Evolutionary conservation across 2,113 vertebrate species (phyloP).

Genomic region (Cryptotis parvus): DNA sequence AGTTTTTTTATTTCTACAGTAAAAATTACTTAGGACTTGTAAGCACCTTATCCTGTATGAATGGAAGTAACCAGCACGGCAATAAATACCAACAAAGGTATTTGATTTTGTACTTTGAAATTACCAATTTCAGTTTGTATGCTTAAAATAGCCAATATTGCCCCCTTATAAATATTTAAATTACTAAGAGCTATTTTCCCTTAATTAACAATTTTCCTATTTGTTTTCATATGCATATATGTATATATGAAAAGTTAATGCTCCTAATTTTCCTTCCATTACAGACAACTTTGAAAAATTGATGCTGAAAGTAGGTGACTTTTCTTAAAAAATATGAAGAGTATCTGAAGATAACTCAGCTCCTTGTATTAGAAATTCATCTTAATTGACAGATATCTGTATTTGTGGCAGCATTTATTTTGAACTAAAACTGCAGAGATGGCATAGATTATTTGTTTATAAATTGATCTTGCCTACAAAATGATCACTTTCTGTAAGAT

Average conservation of each 20-base stretch:
- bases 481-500: slow-evolving; percentile 25
- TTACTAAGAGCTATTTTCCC: not conserved
- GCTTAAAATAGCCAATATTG: not conserved
- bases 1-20: not conserved
- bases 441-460: slow-evolving; percentile 8
- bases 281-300: slow-evolving; percentile 3
- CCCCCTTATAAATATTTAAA: not conserved
- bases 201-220: slow-evolving; percentile 2
- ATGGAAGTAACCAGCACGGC: not conserved
- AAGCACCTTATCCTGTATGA: not conserved
- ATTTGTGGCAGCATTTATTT: slow-evolving; percentile 4
- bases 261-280: not conserved
- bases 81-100: slow-evolving; percentile 3
- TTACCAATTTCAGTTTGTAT: not conserved
- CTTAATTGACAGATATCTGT: slow-evolving; percentile 24
- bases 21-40: not conserved
- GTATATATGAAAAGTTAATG: not conserved
- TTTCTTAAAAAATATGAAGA: not conserved
- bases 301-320: too few relatives aligned
- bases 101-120: not conserved
- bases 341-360: not conserved
- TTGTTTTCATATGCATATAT: not conserved
- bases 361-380: slow-evolving; percentile 1
- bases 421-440: slow-evolving; percentile 50
- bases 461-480: slow-evolving; percentile 8